These are phyloP conservation scores for Theretra japonica DNA, from an alignment of 2,888 invertebrate genomes.

Conservation along the genomic window DNA sequence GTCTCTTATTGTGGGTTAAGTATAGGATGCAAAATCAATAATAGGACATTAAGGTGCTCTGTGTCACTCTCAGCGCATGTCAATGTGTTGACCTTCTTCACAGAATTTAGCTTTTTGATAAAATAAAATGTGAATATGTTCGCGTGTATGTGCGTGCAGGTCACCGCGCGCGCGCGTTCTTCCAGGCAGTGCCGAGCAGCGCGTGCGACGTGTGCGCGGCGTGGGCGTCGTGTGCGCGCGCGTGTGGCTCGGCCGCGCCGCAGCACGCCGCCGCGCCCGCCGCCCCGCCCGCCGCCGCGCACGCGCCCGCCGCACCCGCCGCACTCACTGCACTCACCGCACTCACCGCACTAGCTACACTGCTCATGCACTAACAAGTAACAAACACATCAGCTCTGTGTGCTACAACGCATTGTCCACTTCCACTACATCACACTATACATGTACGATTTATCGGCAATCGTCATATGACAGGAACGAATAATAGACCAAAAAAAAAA, in stretches of 20 bases:
- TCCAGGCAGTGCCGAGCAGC: slow-evolving; percentile 87
- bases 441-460: too few species aligned
- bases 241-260: slow-evolving; percentile 65
- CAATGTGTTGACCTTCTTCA: background rate
- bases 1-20: too few species aligned
- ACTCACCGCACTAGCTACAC: background rate
- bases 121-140: background rate
- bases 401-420: too few species aligned
- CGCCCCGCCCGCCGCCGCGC: slow-evolving; percentile 31
- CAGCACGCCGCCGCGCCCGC: slow-evolving; percentile 48
- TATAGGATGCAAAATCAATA: too few species aligned
- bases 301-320: slow-evolving; percentile 10
- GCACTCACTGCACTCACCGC: background rate
- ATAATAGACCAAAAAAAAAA: too few species aligned
- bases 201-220: slow-evolving; percentile 93
- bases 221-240: slow-evolving; percentile 73
- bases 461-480: too few species aligned
- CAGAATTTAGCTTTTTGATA: background rate
- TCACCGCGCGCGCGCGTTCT: slow-evolving; percentile 93
- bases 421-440: too few species aligned
- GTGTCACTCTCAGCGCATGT: too few species aligned
- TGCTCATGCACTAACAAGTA: background rate
- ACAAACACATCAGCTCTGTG: too few species aligned
- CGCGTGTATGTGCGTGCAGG: slow-evolving; percentile 79
- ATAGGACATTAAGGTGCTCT: too few species aligned